Evolutionary conservation across 1,140 invertebrate genomes (phyloP).

Genomic region (Eumeta japonica): DNA sequence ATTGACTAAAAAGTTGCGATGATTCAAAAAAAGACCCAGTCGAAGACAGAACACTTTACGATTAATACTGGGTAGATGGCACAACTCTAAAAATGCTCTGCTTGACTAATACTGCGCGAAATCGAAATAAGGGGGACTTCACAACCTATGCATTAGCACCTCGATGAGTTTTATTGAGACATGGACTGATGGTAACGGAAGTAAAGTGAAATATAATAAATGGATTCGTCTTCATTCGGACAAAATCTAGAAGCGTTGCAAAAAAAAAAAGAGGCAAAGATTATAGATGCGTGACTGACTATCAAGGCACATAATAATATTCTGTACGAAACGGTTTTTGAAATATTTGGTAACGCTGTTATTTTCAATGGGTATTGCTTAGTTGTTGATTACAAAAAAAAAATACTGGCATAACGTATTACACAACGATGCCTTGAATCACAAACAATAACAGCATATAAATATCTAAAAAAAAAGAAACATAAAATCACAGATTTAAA

Average conservation of each 20-base stretch:
- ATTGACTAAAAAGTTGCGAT: slow-evolving; percentile 57
- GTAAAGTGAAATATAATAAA: too few species aligned
- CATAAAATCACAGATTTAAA: slow-evolving; percentile 57
- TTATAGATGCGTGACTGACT: slow-evolving; percentile 31
- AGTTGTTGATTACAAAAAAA: slow-evolving; percentile 4
- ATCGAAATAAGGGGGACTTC: slow-evolving; percentile 53
- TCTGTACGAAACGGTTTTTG: too few species aligned
- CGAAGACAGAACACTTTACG: slow-evolving; percentile 46
- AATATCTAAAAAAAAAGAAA: slow-evolving; percentile 47
- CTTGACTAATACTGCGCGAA: slow-evolving; percentile 55
- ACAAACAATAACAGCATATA: slow-evolving; percentile 51
- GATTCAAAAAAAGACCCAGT: slow-evolving; percentile 47
- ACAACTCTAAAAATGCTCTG: slow-evolving; percentile 46
- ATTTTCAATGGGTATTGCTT: slow-evolving; percentile 8
- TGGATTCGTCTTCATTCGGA: too few species aligned
- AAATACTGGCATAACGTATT: slow-evolving; percentile 6
- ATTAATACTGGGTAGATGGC: slow-evolving; percentile 56
- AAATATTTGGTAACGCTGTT: slow-evolving; percentile 32
- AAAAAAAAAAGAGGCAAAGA: slow-evolving; percentile 22
- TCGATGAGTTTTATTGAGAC: slow-evolving; percentile 25
- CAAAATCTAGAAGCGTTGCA: too few species aligned
- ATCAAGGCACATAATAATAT: too few species aligned
- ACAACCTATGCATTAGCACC: slow-evolving; percentile 52
- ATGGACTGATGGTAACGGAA: too few species aligned
- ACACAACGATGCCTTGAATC: slow-evolving; percentile 30